Percentiles rank a stretch among this genome's conserved stretches.
Evolutionary conservation across 2,888 invertebrate genomes (phyloP).

Genomic region (Eremobia ochroleuca): DNA sequence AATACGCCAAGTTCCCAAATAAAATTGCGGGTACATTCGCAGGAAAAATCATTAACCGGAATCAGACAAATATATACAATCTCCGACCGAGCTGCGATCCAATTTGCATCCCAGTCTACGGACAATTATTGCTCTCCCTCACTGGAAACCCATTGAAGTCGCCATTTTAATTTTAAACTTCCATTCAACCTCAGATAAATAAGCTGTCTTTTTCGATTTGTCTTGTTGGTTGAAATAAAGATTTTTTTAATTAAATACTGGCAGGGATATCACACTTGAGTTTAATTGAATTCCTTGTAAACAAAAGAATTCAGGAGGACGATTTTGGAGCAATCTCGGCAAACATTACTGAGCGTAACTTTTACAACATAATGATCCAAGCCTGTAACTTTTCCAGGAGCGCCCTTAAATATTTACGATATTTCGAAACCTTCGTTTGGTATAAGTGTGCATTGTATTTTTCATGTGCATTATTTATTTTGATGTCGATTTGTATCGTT

Average conservation of each 20-base stretch:
- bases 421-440: constrained; percentile 50
- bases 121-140: constrained; percentile 74
- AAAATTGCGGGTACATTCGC: constrained; percentile 46
- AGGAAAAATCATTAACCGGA: constrained; percentile 53
- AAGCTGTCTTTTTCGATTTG: constrained; percentile 68
- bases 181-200: constrained; percentile 68
- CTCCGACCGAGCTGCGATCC: constrained; percentile 62
- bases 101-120: constrained; percentile 72
- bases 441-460: constrained; percentile 51
- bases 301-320: constrained; percentile 54
- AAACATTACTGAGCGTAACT: constrained; percentile 57
- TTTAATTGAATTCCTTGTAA: constrained; percentile 69
- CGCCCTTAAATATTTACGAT: constrained; percentile 67
- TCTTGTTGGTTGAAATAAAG: constrained; percentile 63
- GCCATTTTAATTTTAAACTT: constrained; percentile 70
- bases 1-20: constrained; percentile 27
- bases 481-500: constrained; percentile 32
- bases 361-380: constrained; percentile 65
- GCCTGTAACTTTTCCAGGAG: constrained; percentile 55
- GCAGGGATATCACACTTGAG: constrained; percentile 69
- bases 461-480: constrained; percentile 49
- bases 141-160: constrained; percentile 77
- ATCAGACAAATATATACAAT: constrained; percentile 63
- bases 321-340: constrained; percentile 58
- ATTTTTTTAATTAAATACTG: constrained; percentile 70